A percentile compares a stretch with the other conserved stretches of the same genome.
Evolutionary conservation across 2,113 vertebrate species (phyloP).

Genomic region (Diglossa brunneiventris): DNA sequence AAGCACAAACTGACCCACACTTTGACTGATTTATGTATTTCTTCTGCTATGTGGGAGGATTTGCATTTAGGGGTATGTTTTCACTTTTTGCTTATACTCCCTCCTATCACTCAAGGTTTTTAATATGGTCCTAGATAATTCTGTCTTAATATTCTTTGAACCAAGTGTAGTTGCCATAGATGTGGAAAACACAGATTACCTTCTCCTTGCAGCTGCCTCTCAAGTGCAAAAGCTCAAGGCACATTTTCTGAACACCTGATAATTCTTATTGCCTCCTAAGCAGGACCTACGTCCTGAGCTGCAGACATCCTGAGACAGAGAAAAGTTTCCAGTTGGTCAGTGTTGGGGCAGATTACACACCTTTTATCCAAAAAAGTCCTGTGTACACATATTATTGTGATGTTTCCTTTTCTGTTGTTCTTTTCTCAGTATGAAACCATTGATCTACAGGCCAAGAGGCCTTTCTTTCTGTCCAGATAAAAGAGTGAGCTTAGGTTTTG

Average conservation of each 20-base stretch:
- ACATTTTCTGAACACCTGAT: neutral
- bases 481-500: neutral
- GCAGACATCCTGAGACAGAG: neutral
- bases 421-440: neutral
- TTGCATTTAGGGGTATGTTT: neutral
- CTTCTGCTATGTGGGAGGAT: neutral
- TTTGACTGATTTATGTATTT: neutral
- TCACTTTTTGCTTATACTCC: neutral
- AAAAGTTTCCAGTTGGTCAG: neutral
- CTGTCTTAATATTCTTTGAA: neutral
- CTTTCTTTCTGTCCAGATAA: neutral
- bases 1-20: neutral
- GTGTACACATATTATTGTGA: neutral
- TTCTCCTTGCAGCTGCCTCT: neutral
- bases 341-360: neutral
- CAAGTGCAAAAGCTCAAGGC: neutral
- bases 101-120: neutral
- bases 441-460: neutral
- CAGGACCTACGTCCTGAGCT: neutral
- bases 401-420: neutral
- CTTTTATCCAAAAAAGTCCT: neutral
- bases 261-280: neutral
- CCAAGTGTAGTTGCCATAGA: neutral
- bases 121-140: neutral
- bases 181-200: neutral